phyloP scores from a whole-genome alignment of 2,113 vertebrate genomes.

The Toxotes chatareus region DNA sequence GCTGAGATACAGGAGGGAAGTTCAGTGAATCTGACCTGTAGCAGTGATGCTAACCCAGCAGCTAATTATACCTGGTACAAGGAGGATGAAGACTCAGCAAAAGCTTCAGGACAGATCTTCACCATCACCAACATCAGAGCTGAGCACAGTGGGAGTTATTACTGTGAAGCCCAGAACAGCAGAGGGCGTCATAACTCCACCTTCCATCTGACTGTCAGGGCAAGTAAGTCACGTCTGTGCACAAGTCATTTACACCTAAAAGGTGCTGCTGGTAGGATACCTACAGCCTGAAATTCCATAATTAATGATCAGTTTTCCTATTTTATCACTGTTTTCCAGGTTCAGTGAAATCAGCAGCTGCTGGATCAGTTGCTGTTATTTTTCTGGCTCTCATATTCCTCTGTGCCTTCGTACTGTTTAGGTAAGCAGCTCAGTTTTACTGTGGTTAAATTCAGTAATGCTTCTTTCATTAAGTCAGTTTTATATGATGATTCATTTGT shows the following conservation, averaged over 20 bases:
- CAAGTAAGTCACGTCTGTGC: background rate
- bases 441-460: background rate
- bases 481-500: background rate
- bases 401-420: slow-evolving; percentile 3
- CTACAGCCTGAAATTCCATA: background rate
- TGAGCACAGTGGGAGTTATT: slow-evolving; percentile 29
- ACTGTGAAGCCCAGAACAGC: slow-evolving; percentile 20
- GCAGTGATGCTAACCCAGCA: slow-evolving; percentile 20
- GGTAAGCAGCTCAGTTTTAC: slow-evolving; percentile 10
- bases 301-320: background rate
- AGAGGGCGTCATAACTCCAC: background rate
- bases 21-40: slow-evolving; percentile 14
- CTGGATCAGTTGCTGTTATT: background rate
- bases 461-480: background rate
- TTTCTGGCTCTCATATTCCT: background rate
- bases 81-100: background rate
- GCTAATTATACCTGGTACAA: slow-evolving; percentile 34
- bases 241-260: too few relatives aligned
- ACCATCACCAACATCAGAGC: slow-evolving; percentile 18
- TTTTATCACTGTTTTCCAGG: slow-evolving; percentile 11
- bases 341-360: slow-evolving; percentile 1
- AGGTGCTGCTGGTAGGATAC: too few relatives aligned
- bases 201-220: background rate
- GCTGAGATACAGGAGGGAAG: background rate
- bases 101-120: slow-evolving; percentile 16